Evolutionary conservation across 2,113 vertebrate species (phyloP).

Genomic region (Atractosteus spatula): DNA sequence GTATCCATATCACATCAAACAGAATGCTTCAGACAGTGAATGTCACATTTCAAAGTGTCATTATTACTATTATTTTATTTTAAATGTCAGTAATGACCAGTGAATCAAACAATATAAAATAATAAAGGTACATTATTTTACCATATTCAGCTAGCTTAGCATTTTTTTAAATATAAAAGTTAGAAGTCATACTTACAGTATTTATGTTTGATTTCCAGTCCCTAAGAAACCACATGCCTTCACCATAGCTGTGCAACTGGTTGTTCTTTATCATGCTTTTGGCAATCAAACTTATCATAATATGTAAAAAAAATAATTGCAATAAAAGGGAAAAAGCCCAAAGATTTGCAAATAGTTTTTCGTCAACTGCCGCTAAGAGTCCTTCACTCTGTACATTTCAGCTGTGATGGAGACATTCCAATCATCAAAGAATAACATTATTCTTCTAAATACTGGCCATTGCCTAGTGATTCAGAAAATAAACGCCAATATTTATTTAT

Average conservation of each 20-base stretch:
- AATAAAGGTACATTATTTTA: too few relatives aligned
- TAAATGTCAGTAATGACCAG: slow-evolving; percentile 20
- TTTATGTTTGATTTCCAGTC: too few relatives aligned
- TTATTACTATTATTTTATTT: slow-evolving; percentile 8
- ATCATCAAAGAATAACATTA: too few relatives aligned
- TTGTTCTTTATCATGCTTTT: too few relatives aligned
- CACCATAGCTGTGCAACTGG: too few relatives aligned
- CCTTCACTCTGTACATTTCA: slow-evolving; percentile 25
- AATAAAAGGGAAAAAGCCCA: slow-evolving; percentile 35
- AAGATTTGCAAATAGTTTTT: slow-evolving; percentile 39
- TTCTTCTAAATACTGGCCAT: too few relatives aligned
- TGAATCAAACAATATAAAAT: slow-evolving; percentile 4
- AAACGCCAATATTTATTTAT: too few relatives aligned
- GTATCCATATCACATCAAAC: slow-evolving; percentile 29
- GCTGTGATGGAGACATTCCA: neutral
- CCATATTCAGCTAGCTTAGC: too few relatives aligned
- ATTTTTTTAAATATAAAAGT: too few relatives aligned
- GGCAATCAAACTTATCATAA: neutral
- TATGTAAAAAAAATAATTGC: slow-evolving; percentile 1
- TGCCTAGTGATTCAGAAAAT: too few relatives aligned
- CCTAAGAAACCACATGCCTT: too few relatives aligned
- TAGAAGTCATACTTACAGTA: too few relatives aligned
- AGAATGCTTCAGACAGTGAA: slow-evolving; percentile 26
- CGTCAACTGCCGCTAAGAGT: slow-evolving; percentile 34
- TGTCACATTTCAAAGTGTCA: slow-evolving; percentile 35